phyloP scores from a whole-genome alignment of 2,888 invertebrate species.

The Allygus modestus region DNA sequence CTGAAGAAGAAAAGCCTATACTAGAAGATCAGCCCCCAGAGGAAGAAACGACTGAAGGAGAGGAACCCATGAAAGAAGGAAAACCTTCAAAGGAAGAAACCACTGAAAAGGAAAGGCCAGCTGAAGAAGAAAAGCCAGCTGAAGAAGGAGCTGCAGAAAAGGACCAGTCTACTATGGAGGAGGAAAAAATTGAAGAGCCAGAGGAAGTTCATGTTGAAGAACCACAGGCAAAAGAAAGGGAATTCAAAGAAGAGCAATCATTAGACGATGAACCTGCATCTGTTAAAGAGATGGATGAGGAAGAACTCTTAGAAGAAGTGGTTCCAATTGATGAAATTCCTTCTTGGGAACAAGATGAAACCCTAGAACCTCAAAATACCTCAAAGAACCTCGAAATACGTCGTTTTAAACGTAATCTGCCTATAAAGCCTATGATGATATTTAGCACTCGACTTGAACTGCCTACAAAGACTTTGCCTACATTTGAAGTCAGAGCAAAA shows the following conservation, averaged over 20 bases:
- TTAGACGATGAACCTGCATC: not conserved
- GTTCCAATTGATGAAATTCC: not conserved
- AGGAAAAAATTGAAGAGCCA: not conserved
- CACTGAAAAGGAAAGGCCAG: slow-evolving; percentile 1
- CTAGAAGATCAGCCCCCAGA: no score
- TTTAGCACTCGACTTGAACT: no score
- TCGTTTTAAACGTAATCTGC: no score
- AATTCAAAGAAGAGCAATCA: not conserved
- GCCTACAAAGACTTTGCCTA: no score
- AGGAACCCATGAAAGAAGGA: no score
- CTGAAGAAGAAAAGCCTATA: not conserved
- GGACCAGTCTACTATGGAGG: not conserved
- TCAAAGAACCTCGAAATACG: no score
- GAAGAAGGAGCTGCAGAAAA: slow-evolving; percentile 25
- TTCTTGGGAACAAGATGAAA: not conserved
- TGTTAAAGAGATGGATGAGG: not conserved
- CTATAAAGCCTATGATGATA: no score
- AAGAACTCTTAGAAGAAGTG: not conserved
- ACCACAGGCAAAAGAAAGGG: not conserved
- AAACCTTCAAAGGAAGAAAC: slow-evolving; percentile 2
- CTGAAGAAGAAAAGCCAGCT: slow-evolving; percentile 8
- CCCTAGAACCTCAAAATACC: no score
- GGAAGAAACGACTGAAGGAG: no score
- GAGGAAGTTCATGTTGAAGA: not conserved
- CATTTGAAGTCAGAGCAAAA: slow-evolving; percentile 9